Base-by-base conservation (phyloP, 2,113 vertebrate genomes). In the Osmerus eperlanus region DNA sequence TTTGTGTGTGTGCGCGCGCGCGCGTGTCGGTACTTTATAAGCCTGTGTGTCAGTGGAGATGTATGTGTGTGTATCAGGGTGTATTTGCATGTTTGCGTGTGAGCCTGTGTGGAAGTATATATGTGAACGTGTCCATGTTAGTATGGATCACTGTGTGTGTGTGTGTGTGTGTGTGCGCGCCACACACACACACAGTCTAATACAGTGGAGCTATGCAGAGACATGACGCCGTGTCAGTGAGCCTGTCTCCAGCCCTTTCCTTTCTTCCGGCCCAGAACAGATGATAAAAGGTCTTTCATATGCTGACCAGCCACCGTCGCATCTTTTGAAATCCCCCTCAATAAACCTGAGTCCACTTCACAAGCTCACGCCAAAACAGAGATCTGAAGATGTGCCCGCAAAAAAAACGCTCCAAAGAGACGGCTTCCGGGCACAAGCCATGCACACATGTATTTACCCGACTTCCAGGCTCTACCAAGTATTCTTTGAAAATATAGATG, bases 251-350 rank as follows among this genome's bases (percentile, higher is more conserved):
- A 58, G 71, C 47, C 25, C 64, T 64, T 72, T 78, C 66, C 75
- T 70, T 81, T 70, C 74, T 72, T 78, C 68, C 41, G 73, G 80
- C 71, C 67, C 78, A 53, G 7, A 21, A 73, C 47, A 79, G 79
- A 89, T 89, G 82, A 87, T 18, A 87, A 86, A 78, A 68, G 74
- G 65, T 72, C 76, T 80, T 76, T 75, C 69, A 76, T 84, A 81
- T 81, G 84, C 84, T 87, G 84, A 86, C 86, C 73, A n/a, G 60
- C 72, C 76, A 67, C 64, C 81, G 85, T 78, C 76, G 59, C 56
- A 66, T 77, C 86, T 89, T 89, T 86, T 86, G 87, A 87, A 89
- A 87, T 87, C 82, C 81, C 68, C 75, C 70, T 89, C 84, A 82
- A 76, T 81, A 63, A 78, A 81, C 70, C 78, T 66, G 70, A 80